Base-by-base conservation (phyloP, 2,113 vertebrate species). In the Sinocyclocheilus anophthalmus region DNA sequence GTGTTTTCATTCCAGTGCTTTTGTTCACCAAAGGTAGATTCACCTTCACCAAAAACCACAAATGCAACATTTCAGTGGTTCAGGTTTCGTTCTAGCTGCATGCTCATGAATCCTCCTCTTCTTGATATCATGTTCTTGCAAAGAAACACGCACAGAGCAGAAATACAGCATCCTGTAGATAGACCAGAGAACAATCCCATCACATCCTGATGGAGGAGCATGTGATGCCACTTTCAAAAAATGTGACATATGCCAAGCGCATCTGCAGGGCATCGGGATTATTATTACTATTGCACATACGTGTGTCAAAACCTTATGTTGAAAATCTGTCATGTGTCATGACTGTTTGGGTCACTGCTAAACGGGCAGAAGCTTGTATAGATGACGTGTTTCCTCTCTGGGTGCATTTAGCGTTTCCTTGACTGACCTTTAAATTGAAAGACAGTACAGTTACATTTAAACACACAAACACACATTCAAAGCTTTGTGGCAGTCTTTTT, bases 401-500 rank as follows among this genome's bases (percentile, higher is more conserved):
- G 45, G 61, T 48, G 18, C 8, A 18, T 70, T 67, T 12, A 22
- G 13, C 26, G 57, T 48, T 42, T 80, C 22, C 37, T 63, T 63
- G 77, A 42, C 5, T 80, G 55, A 79, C 30, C 55, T 79, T 39
- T 59, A 37, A 37, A 4, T 12, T 39, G 7, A 18, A 59, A 59
- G 7, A 59, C 55, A 2, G 20, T 24, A 39, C 7, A 33, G 57
- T 72, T 22, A 55, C 57, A 69, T 70, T 83, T 50, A 53, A 70
- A 22, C 8, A 30, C 69, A 84, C 67, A 83, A 39, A 42, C 82
- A 73, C 18, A 72, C 45, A 57, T 24, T 53, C 12, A 16, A 76
- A 18, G 37, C n/a, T 16, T 59, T 84, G 59, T 73, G 30, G 30
- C 69, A 84, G 82, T 50, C 81, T 84, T 73, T 84, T 75, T 24